A percentile compares a stretch with the other conserved stretches of the same genome.
Evolutionary conservation across 2,888 invertebrate genomes (phyloP).

Genomic region (Watsonalla binaria): DNA sequence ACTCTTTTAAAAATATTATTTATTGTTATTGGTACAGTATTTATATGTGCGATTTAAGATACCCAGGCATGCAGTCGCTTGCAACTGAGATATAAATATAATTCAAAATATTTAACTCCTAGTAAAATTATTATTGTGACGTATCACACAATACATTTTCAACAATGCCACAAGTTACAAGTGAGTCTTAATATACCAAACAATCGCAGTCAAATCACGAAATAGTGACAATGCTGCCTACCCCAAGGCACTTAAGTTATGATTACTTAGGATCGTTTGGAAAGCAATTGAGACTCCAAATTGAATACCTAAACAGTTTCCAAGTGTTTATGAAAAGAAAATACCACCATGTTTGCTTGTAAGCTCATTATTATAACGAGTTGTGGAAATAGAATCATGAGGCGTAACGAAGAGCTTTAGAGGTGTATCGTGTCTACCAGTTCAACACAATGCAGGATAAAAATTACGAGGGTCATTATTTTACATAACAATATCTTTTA

Average conservation of each 20-base stretch:
- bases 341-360: not conserved
- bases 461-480: too few species aligned
- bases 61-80: too few species aligned
- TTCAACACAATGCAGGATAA: too few species aligned
- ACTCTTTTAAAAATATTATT: too few species aligned
- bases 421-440: not conserved
- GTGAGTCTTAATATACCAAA: conserved; percentile 1
- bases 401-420: not conserved
- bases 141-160: not conserved
- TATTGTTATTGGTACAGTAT: too few species aligned
- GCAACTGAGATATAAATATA: too few species aligned
- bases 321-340: not conserved
- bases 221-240: not conserved
- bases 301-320: not conserved
- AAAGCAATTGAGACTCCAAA: not conserved
- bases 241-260: not conserved
- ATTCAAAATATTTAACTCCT: too few species aligned
- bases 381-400: not conserved
- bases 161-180: not conserved
- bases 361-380: not conserved
- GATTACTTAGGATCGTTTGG: conserved; percentile 1
- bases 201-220: not conserved
- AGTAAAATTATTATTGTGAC: too few species aligned
- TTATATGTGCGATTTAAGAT: too few species aligned
- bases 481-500: too few species aligned